Base-by-base conservation (phyloP, 1,140 invertebrate genomes). In the Cecropterus lyciades region DNA sequence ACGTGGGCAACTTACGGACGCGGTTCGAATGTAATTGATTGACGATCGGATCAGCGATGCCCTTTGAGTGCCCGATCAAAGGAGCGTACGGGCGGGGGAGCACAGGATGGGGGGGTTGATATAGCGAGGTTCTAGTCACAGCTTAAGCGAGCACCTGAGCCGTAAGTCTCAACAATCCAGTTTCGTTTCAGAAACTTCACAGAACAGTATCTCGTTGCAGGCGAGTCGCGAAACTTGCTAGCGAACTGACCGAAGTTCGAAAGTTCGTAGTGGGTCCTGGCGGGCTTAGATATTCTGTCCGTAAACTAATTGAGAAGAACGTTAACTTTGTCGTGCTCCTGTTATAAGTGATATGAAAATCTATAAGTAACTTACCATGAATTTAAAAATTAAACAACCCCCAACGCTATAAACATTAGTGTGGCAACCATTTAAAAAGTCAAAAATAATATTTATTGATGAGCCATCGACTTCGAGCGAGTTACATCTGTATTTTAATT, bases 241-340 rank as follows among this genome's bases (percentile, higher is more conserved):
- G 16, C 17, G 53, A 24, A 52, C 27, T 51, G 20, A 24, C 24
- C 20, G 48, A 56, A 56, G 33, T 56, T 56, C 6, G n/a, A 4
- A 11, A 43, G 49, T 52, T 33, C 49, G 13, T 0, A 9, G 49
- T 30, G 49, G 49, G 20, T 27, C 30, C 27, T 16, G 27, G 8
- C 11, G 20, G 24, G 13, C 24, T 33, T 52, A 52, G 13, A 15
- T 52, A 52, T 27, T 53, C 51, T 52, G 24, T 33, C 24, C 27
- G 51, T 53, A 37, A 53, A 53, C 51, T 53, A 53, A 53, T 53
- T 53, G 51, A 15, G 51, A 53, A 53, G 49, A 52, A 52, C 49
- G 49, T 33, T 14, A 52, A 33, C 49, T 52, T 15, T 15, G 49
- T 52, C 27, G 24, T 52, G 13, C 51, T 37, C 16, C 14, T 33